Evolutionary conservation across 2,888 invertebrate species (phyloP).

Genomic region (Nysson spinosus): DNA sequence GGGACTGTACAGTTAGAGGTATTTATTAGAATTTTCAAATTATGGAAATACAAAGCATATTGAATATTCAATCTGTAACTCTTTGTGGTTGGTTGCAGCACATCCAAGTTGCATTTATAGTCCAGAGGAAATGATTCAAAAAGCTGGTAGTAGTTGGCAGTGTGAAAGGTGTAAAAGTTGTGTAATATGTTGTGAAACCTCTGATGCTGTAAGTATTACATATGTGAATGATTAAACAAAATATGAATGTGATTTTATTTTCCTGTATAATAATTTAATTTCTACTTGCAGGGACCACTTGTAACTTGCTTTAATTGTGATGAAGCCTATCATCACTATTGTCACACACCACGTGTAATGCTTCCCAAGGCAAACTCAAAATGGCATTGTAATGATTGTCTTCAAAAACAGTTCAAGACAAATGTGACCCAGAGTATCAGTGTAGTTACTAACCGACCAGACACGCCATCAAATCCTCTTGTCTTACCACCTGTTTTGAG

Average conservation of each 20-base stretch:
- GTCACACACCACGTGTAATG: constrained; percentile 85
- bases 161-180: constrained; percentile 95
- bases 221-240: not conserved
- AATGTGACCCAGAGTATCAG: constrained; percentile 48
- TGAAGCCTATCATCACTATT: constrained; percentile 89
- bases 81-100: constrained; percentile 77
- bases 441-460: constrained; percentile 60
- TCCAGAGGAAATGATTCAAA: constrained; percentile 82
- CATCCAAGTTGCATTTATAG: constrained; percentile 85
- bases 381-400: constrained; percentile 86
- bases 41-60: constrained; percentile 17
- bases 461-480: constrained; percentile 67
- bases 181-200: constrained; percentile 87
- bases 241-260: not conserved
- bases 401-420: constrained; percentile 65
- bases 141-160: constrained; percentile 88
- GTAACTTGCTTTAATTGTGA: constrained; percentile 91
- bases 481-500: constrained; percentile 70
- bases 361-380: constrained; percentile 80
- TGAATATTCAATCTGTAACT: not conserved
- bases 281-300: constrained; percentile 81
- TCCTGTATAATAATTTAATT: not conserved
- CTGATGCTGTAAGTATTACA: constrained; percentile 85
- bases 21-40: constrained; percentile 39
- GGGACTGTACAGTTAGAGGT: constrained; percentile 87